Evolutionary conservation across 2,888 invertebrate species (phyloP), one percentile per base, ranked within the genome.

Genomic region (Acleris cristana): DNA sequence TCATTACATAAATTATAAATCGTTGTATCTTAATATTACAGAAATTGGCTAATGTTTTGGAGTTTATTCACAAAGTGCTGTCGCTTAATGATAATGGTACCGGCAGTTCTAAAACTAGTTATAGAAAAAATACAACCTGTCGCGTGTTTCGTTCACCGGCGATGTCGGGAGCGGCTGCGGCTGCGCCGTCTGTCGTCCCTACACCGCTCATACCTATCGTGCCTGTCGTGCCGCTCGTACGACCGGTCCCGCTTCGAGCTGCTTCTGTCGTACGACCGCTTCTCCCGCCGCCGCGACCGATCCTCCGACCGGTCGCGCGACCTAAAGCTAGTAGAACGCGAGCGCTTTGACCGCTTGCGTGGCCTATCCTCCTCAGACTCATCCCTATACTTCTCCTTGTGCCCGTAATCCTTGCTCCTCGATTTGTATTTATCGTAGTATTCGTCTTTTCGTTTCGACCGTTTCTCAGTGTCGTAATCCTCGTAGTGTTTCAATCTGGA

Each of bases 201-300:
- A 88, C 80, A 81, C 78, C 91, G 89, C 81, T 88, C 90, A 90
- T 91, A 89, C 90, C 87, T 89, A 86, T 91, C 89, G 79, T 85
- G 79, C 77, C 79, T 83, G 77, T 84, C 82, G 80, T 82, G 72
- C 59, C 71, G 65, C 76, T 80, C 84, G 79, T 77, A 78, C 70
- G 79, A 79, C 76, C 79, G 74, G 63, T 78, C 76, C 70, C 78
- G 73, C 65, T 72, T 76, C 52, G 73, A 76, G 68, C 81, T 77
- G 60, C 83, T 84, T 80, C 84, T 79, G 70, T 84, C 86, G 81
- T 84, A 79, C 66, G 85, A 86, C 69, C 81, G 73, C 73, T 78
- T 83, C 73, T 84, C 85, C 69, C 84, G 76, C 70, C 83, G 75
- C 70, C 83, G 82, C 69, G 84, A 82, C 69, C 83, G 79, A 48